A percentile compares a stretch with the other conserved stretches of the same genome.
Evolutionary conservation across 1,140 invertebrate genomes (phyloP).

Genomic region (Drosophila kurseongensis): DNA sequence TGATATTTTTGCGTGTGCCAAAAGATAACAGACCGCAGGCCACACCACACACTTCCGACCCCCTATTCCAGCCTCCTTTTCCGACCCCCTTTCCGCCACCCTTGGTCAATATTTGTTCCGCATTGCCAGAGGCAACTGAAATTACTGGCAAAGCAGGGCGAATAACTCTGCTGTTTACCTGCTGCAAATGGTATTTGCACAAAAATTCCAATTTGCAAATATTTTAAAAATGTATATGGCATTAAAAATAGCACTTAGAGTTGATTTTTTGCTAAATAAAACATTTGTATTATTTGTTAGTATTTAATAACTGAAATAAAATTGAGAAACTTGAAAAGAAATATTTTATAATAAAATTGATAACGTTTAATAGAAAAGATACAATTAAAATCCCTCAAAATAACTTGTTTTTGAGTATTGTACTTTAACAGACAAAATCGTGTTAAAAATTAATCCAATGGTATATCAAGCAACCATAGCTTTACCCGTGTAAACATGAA

Average conservation of each 20-base stretch:
- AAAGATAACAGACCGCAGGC: conserved; percentile 38
- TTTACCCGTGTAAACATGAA: neutral
- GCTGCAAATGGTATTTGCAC: conserved; percentile 40
- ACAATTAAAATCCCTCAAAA: too few relatives aligned
- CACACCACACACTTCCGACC: neutral
- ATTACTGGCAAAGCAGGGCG: conserved; percentile 6
- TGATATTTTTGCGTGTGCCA: conserved; percentile 41
- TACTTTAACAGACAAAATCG: too few relatives aligned
- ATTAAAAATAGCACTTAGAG: neutral
- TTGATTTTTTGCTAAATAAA: neutral
- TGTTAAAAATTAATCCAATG: neutral
- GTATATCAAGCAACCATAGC: neutral
- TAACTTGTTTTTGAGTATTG: too few relatives aligned
- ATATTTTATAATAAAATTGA: too few relatives aligned
- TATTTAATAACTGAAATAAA: too few relatives aligned
- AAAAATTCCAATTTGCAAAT: conserved; percentile 44
- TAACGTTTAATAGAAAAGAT: too few relatives aligned
- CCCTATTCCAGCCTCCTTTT: too few relatives aligned
- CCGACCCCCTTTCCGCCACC: neutral
- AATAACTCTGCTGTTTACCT: neutral
- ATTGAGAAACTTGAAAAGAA: too few relatives aligned
- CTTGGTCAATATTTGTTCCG: conserved; percentile 25
- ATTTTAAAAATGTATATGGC: conserved; percentile 5
- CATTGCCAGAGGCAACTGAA: conserved; percentile 19
- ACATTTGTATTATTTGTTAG: too few relatives aligned